A percentile compares a stretch with the other conserved stretches of the same genome.
Conservation (phyloP, 2,797 vertebrate genomes). For the Odontamblyopus rebecca region DNA sequence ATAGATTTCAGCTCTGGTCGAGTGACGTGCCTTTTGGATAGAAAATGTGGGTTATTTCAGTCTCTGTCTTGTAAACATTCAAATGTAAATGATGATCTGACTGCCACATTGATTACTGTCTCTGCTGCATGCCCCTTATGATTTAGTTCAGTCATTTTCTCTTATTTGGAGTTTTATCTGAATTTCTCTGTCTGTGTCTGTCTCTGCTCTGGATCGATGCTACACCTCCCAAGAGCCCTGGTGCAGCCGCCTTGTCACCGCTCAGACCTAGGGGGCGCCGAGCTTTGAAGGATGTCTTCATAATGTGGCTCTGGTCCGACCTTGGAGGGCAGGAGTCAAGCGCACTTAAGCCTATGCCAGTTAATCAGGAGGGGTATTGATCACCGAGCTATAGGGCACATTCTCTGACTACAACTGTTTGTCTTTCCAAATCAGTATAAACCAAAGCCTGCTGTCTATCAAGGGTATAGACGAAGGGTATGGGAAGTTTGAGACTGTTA, state of each 20-base stretch:
- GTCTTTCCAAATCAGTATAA: slow-evolving; percentile 10
- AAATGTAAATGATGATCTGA: slow-evolving; percentile 12
- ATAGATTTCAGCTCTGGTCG: slow-evolving; percentile 40
- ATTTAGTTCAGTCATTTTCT: slow-evolving; percentile 5
- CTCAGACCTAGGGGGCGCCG: slow-evolving; percentile 25
- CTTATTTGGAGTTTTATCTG: slow-evolving; percentile 5
- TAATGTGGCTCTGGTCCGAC: slow-evolving; percentile 37
- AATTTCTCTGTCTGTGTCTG: slow-evolving; percentile 38
- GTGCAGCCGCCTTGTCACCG: slow-evolving; percentile 60
- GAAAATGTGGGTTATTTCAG: slow-evolving; percentile 7
- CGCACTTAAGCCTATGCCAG: slow-evolving; percentile 37
- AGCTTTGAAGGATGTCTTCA: slow-evolving; percentile 52
- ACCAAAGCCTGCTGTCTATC: neutral
- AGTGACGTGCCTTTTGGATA: slow-evolving; percentile 3
- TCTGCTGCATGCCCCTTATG: slow-evolving; percentile 2
- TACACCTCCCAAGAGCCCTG: slow-evolving; percentile 51
- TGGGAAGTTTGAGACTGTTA: neutral
- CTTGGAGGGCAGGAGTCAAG: slow-evolving; percentile 58
- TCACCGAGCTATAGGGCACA: slow-evolving; percentile 15
- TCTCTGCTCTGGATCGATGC: slow-evolving; percentile 56
- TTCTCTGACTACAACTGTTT: slow-evolving; percentile 23
- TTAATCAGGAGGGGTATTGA: slow-evolving; percentile 47
- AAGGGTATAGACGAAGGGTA: neutral
- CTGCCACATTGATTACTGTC: slow-evolving; percentile 5
- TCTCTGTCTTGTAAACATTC: slow-evolving; percentile 9